phyloP scores from a whole-genome alignment of 2,797 vertebrate genomes.

The Masticophis lateralis region DNA sequence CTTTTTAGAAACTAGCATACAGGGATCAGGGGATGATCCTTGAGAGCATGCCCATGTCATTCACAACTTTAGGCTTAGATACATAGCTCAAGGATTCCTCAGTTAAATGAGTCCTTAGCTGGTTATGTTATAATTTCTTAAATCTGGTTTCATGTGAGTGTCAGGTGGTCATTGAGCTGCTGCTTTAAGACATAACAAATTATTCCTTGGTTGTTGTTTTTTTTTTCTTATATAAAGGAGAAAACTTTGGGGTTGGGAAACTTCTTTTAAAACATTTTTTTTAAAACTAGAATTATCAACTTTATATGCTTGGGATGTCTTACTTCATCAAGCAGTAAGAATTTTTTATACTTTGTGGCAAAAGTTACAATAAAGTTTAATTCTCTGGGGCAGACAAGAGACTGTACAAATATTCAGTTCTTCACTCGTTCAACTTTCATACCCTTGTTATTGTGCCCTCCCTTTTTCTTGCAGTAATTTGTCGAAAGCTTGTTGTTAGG shows the following conservation, averaged over 20 bases:
- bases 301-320: neutral
- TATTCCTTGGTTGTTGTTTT: constrained; percentile 48
- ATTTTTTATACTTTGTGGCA: neutral
- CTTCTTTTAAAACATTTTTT: neutral
- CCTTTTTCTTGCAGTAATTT: constrained; percentile 77
- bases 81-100: neutral
- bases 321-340: neutral
- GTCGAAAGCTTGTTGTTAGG: constrained; percentile 81
- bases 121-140: neutral
- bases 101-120: neutral
- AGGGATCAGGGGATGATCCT: neutral
- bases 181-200: neutral
- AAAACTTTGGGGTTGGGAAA: constrained; percentile 18
- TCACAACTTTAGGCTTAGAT: neutral
- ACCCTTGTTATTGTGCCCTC: constrained; percentile 56
- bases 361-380: constrained; percentile 3
- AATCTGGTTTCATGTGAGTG: neutral
- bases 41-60: neutral
- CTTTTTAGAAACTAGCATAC: neutral
- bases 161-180: neutral
- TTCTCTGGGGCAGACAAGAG: constrained; percentile 21
- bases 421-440: constrained; percentile 56
- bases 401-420: constrained; percentile 32
- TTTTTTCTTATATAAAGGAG: constrained; percentile 29
- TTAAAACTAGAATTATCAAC: neutral